These are phyloP conservation scores for Anadara kagoshimensis DNA, from an alignment of 1,140 invertebrate genomes.

Conservation along the genomic window DNA sequence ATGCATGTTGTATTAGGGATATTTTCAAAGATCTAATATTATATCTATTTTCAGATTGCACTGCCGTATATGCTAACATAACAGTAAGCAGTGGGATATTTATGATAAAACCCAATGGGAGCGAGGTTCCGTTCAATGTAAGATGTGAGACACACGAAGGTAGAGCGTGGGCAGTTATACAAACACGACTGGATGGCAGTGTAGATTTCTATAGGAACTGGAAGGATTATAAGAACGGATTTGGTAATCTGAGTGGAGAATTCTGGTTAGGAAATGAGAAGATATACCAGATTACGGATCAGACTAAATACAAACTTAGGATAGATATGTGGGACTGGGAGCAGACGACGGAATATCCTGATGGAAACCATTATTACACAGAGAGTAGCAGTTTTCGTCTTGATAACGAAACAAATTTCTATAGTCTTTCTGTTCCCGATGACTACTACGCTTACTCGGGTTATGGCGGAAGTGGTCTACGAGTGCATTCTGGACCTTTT, in stretches of 20 bases:
- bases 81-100: conserved; percentile 76
- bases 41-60: conserved; percentile 45
- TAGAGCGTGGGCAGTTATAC: conserved; percentile 90
- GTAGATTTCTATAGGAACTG: conserved; percentile 91
- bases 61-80: conserved; percentile 32
- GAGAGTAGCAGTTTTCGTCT: conserved; percentile 40
- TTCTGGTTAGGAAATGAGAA: conserved; percentile 75
- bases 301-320: conserved; percentile 87
- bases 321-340: conserved; percentile 96
- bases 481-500: conserved; percentile 42
- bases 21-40: too few relatives aligned
- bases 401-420: conserved; percentile 31
- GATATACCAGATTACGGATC: conserved; percentile 69
- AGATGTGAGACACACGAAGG: conserved; percentile 86
- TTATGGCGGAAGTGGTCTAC: conserved; percentile 38
- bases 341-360: conserved; percentile 51
- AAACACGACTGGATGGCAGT: conserved; percentile 83
- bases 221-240: conserved; percentile 94
- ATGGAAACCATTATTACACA: conserved; percentile 36
- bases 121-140: conserved; percentile 82
- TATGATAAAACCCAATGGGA: conserved; percentile 81
- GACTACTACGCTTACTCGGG: conserved; percentile 36
- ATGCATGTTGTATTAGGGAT: too few relatives aligned
- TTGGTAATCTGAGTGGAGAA: conserved; percentile 87
- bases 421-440: conserved; percentile 33